phyloP scores from a whole-genome alignment of 2,888 invertebrate genomes.

The Acronicta aceris region DNA sequence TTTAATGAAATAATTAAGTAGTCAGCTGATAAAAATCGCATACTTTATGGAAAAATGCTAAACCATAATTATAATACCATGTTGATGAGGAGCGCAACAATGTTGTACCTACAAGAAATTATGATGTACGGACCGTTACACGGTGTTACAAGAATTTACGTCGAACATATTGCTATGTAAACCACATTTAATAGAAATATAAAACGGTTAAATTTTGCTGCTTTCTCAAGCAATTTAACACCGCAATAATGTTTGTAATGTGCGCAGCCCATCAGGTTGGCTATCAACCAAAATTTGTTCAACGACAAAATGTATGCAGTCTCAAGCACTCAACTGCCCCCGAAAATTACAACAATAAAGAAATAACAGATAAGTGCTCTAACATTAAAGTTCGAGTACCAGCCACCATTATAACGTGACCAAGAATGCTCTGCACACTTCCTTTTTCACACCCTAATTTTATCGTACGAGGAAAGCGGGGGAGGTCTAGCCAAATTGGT shows the following conservation, averaged over 20 bases:
- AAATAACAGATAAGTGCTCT: slow-evolving; percentile 71
- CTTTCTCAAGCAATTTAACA: slow-evolving; percentile 24
- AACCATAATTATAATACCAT: slow-evolving; percentile 16
- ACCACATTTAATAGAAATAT: slow-evolving; percentile 18
- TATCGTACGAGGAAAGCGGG: background rate
- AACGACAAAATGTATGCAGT: slow-evolving; percentile 63
- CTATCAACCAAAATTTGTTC: slow-evolving; percentile 51
- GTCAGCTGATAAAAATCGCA: background rate
- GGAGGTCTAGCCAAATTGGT: slow-evolving; percentile 41
- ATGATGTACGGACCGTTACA: background rate
- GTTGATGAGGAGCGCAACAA: slow-evolving; percentile 31
- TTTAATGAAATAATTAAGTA: no score
- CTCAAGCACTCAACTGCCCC: slow-evolving; percentile 70
- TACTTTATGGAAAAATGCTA: background rate
- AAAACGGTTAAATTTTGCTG: slow-evolving; percentile 5
- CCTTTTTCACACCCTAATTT: background rate
- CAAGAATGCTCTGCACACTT: background rate
- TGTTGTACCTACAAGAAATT: slow-evolving; percentile 24
- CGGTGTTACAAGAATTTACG: background rate
- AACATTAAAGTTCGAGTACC: slow-evolving; percentile 58
- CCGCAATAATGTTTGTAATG: slow-evolving; percentile 38
- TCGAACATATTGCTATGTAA: slow-evolving; percentile 1
- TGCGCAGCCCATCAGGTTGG: slow-evolving; percentile 36
- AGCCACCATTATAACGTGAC: slow-evolving; percentile 42
- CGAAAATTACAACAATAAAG: slow-evolving; percentile 75